Evolutionary conservation across 2,113 vertebrate genomes (phyloP), one percentile per base, ranked within the genome.

Genomic region (Oxyruncus cristatus): DNA sequence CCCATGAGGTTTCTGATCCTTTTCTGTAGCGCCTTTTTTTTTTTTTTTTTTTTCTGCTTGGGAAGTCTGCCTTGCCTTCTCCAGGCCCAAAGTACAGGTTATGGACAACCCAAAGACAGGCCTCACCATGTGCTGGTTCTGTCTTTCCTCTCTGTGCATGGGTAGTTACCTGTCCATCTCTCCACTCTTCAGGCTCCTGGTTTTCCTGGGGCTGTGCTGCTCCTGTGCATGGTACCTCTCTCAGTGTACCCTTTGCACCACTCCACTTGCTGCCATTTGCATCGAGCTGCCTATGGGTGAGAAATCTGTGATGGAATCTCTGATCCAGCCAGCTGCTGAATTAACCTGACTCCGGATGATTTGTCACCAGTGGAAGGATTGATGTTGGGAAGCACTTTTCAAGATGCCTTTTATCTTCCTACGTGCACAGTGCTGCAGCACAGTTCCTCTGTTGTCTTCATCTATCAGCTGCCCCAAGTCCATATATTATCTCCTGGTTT

Each of bases 381-480:
- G 95, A 96, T 93, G 66, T n/a, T 61, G 58, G 81, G 58, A 84
- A 77, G 80, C 14, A 4, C 68, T 73, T 93, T 83, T 83, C 7
- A 33, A 65, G 50, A 70, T 86, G 91, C 74, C 71, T 95, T 97
- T 94, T 94, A 93, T 97, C 95, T 97, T 94, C 95, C 80, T 62
- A 16, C 52, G 14, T 72, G 55, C 56, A 12, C 1, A 1, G 42
- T 49, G 13, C 35, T 65, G 72, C 68, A 78, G 72, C 71, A 27
- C 81, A 73, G 21, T 66, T 72, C 66, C 88, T 87, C 65, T 3
- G 9, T 28, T 47, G n/a, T 52, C 89, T 87, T 58, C 86, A 97
- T 97, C 85, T 50, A 77, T 97, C 97, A 95, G 92, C 89, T 87
- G 33, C 89, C 85, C 83, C 33, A 55, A 92, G 84, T 85, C 24